Percentiles rank a stretch among this genome's conserved stretches.
These are phyloP conservation scores for Idris sp. DNA, from an alignment of 1,140 invertebrate species.

Conservation along the genomic window DNA sequence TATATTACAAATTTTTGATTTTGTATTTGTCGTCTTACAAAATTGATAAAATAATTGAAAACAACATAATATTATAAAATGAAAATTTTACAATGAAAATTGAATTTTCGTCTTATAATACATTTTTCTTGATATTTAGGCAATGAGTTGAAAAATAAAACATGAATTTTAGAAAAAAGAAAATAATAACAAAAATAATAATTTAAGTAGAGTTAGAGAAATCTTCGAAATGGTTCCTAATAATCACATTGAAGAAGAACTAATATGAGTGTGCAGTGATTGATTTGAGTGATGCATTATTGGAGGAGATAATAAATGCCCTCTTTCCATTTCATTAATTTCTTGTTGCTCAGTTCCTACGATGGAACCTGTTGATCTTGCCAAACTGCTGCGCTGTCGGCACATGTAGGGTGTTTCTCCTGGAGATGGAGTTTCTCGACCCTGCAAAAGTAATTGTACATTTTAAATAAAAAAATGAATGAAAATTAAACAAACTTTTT, in stretches of 20 bases:
- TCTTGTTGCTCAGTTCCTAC: slow-evolving; percentile 75
- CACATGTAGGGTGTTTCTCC: slow-evolving; percentile 88
- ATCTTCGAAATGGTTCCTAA: slow-evolving; percentile 17
- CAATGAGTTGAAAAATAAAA: too few species aligned
- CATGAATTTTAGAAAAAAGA: slow-evolving; percentile 8
- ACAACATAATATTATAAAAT: background rate
- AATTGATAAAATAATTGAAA: too few species aligned
- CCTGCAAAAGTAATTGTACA: slow-evolving; percentile 78
- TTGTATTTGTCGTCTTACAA: background rate
- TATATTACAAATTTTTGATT: background rate
- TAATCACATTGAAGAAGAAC: slow-evolving; percentile 68
- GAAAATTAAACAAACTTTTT: too few species aligned
- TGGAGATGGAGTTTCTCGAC: slow-evolving; percentile 86
- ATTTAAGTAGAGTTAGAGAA: too few species aligned
- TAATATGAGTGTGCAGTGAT: slow-evolving; percentile 68
- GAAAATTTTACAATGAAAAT: too few species aligned
- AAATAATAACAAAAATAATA: slow-evolving; percentile 23
- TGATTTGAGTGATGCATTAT: slow-evolving; percentile 72
- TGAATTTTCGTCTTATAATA: too few species aligned
- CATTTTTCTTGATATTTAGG: too few species aligned
- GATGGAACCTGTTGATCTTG: slow-evolving; percentile 71
- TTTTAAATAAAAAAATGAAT: too few species aligned
- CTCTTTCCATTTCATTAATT: slow-evolving; percentile 82
- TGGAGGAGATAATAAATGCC: slow-evolving; percentile 78
- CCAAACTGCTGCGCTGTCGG: slow-evolving; percentile 83